These are phyloP conservation scores for Acanthurus lineatus DNA, from an alignment of 2,797 vertebrate genomes.

Conservation along the genomic window DNA sequence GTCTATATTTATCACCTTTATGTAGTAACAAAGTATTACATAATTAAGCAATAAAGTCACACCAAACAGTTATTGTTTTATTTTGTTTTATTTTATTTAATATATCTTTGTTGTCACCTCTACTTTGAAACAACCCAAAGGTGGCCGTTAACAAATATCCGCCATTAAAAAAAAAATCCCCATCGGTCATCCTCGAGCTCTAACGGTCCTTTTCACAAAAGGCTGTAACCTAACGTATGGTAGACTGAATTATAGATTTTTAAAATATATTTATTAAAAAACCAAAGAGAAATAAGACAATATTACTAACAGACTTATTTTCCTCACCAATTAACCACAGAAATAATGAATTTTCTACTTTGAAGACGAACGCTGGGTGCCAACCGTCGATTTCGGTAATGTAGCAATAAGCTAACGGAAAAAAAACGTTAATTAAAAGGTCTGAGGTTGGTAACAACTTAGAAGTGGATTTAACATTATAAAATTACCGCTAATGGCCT, in stretches of 20 bases:
- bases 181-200: background rate
- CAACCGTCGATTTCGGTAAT: background rate
- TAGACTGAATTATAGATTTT: background rate
- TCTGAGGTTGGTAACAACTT: background rate
- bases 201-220: background rate
- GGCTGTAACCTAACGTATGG: background rate
- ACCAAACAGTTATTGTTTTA: background rate
- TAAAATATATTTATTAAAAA: too few relatives aligned
- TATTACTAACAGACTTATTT: background rate
- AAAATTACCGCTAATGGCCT: too few relatives aligned
- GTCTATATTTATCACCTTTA: background rate
- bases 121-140: background rate
- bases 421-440: background rate
- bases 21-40: background rate
- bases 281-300: background rate
- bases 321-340: background rate
- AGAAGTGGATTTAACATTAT: background rate
- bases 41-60: background rate
- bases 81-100: background rate
- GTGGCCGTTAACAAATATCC: background rate
- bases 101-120: background rate
- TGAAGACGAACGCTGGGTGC: background rate
- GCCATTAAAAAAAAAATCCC: constrained; percentile 2
- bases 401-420: background rate
- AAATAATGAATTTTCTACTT: background rate